Evolutionary conservation across 2,113 vertebrate genomes (phyloP), one percentile per base, ranked within the genome.

Genomic region (Calidris pugnax): DNA sequence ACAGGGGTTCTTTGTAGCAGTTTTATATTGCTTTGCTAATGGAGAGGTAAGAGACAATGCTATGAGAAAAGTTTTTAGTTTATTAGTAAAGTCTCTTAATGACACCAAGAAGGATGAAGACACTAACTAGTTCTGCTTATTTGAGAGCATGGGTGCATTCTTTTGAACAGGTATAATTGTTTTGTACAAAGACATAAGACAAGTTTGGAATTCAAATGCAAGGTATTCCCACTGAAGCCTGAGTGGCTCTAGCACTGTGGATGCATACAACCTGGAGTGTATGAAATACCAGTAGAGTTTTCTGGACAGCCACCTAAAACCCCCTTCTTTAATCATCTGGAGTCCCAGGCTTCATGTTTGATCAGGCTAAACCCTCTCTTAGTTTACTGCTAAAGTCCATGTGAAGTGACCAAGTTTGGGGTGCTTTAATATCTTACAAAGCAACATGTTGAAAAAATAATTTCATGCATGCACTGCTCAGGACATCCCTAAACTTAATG

Each of bases 1-100:
- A 2, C 94, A 99, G 99, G 99, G 99, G 0, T 98, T 99, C 74
- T 72, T 99, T 39, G 99, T 99, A 74, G 99, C 99, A 76, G 98
- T 99, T 92, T 97, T 99, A 86, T 99, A 99, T 86, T 99, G 99
- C 93, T 99, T 99, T 83, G 98, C 98, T 55, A 99, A 99, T 33
- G 99, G 98, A 98, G 99, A 99, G 99, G 99, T 99, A 98, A 66
- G 98, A 79, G 33, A 66, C 4, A 32, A 12, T 4, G 18, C 28
- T 24, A 41, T 3, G 27, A 43, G 30, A 51, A 26, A 37, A 57
- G 21, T 7, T 84, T 63, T 68, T 18, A 33, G 10, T 19, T 62
- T 7, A 19, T 62, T 64, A 73, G 5, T 27, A 3, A 85, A 86
- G 10, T 48, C 3, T 5, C 10, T 39, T 74, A 62, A n/a, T 83